Conservation (phyloP, 2,113 vertebrate species). For the Coturnix japonica region DNA sequence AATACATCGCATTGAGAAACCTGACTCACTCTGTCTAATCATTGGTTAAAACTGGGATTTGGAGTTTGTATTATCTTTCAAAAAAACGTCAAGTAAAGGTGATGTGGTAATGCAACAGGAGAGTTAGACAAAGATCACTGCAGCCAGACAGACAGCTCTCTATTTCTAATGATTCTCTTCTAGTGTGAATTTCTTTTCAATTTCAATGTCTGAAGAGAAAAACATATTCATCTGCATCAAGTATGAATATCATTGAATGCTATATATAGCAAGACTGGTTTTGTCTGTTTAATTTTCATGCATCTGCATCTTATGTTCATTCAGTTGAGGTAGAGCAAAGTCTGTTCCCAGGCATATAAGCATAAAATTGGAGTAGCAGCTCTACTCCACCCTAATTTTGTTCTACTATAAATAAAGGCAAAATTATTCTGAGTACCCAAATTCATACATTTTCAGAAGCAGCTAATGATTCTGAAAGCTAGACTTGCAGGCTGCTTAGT, state of each 20-base stretch:
- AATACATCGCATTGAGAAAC: not conserved
- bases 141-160: not conserved
- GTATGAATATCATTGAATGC: not conserved
- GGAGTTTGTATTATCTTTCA: not conserved
- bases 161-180: not conserved
- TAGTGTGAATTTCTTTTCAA: not conserved
- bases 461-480: not conserved
- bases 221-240: not conserved
- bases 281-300: slow-evolving; percentile 32
- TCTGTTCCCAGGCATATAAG: slow-evolving; percentile 11
- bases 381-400: not conserved
- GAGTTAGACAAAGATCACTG: not conserved
- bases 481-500: not conserved
- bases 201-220: not conserved
- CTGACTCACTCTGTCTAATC: not conserved
- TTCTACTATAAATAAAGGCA: not conserved
- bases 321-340: slow-evolving; percentile 16
- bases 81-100: not conserved
- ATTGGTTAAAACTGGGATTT: not conserved
- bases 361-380: not conserved
- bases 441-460: not conserved
- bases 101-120: not conserved
- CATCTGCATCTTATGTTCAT: not conserved
- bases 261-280: not conserved
- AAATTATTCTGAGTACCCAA: slow-evolving; percentile 24